phyloP scores from a whole-genome alignment of 2,888 invertebrate genomes.

The Pheosia tremula region DNA sequence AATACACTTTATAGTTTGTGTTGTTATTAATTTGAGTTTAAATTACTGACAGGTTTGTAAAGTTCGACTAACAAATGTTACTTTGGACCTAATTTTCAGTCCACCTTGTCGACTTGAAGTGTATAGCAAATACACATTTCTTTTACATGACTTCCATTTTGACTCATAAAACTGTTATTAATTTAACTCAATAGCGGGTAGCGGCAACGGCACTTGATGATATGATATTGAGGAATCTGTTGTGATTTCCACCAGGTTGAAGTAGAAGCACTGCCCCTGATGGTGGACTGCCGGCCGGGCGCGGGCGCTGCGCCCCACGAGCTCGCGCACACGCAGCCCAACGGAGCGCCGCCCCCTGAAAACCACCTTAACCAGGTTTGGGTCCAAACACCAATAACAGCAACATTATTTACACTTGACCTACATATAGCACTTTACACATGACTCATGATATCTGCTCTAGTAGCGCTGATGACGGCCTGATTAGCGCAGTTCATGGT shows the following conservation, averaged over 20 bases:
- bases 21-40: neutral
- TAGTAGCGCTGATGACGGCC: too few relatives aligned
- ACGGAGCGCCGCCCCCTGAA: constrained; percentile 56
- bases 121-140: too few relatives aligned
- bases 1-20: neutral
- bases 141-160: too few relatives aligned
- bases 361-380: constrained; percentile 63
- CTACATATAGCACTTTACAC: too few relatives aligned
- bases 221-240: neutral
- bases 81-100: too few relatives aligned
- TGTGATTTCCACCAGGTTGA: constrained; percentile 61
- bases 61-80: neutral
- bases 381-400: neutral
- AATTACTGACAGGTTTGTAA: constrained; percentile 4
- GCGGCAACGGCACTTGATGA: constrained; percentile 5
- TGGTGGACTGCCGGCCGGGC: constrained; percentile 77
- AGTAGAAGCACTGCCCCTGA: constrained; percentile 72
- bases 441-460: too few relatives aligned
- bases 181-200: constrained; percentile 7
- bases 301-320: constrained; percentile 71
- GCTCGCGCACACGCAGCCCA: constrained; percentile 56
- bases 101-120: too few relatives aligned
- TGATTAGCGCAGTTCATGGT: too few relatives aligned
- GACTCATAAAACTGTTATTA: constrained; percentile 2
- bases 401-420: too few relatives aligned